Conservation (phyloP, 2,113 vertebrate species). For the Elachura formosa region DNA sequence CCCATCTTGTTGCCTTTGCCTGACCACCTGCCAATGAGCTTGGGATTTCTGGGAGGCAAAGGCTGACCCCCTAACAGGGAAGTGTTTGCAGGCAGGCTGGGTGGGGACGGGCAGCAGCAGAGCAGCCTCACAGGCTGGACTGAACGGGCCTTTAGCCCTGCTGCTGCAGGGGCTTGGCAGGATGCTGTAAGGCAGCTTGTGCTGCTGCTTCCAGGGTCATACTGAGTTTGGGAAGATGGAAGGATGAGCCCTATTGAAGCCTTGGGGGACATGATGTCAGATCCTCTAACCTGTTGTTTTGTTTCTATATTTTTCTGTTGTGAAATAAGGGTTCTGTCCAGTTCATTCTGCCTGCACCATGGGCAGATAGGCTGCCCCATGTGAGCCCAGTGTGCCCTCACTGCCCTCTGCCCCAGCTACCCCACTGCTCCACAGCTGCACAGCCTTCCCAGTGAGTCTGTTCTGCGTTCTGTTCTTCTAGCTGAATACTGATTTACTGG, state of each 20-base stretch:
- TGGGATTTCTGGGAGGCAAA: neutral
- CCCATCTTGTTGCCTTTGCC: neutral
- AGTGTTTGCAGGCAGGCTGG: neutral
- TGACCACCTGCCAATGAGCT: neutral
- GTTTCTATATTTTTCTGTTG: neutral
- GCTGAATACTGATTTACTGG: neutral
- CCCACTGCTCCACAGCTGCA: neutral
- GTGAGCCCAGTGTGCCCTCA: fast-evolving
- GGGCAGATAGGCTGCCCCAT: neutral
- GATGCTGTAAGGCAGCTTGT: neutral
- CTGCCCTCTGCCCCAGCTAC: neutral
- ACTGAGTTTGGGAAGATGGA: neutral
- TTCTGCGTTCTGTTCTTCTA: neutral
- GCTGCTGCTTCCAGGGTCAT: neutral
- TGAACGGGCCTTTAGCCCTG: neutral
- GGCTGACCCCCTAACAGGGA: neutral
- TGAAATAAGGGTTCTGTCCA: neutral
- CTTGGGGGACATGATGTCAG: neutral
- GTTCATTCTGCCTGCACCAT: neutral
- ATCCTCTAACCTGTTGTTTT: neutral
- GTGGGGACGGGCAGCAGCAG: neutral
- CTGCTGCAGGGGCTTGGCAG: neutral
- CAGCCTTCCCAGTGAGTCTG: neutral
- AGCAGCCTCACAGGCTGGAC: neutral
- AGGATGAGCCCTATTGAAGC: neutral